Conservation (phyloP, 2,797 vertebrate genomes). For the Bovichtus diacanthus region DNA sequence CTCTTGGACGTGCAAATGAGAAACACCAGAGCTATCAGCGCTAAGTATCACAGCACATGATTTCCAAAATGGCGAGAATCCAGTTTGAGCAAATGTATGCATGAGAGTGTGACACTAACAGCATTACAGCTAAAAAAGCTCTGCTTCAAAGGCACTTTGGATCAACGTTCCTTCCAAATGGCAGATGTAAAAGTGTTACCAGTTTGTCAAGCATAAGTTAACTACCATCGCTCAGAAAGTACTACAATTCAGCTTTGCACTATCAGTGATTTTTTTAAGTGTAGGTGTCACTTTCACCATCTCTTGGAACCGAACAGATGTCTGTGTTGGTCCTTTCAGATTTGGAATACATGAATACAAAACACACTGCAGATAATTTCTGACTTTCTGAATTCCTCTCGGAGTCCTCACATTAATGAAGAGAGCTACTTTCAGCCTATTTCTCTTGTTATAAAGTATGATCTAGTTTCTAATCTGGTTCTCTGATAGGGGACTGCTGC, state of each 20-base stretch:
- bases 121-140: slow-evolving; percentile 15
- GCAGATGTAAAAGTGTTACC: slow-evolving; percentile 42
- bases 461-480: slow-evolving; percentile 78
- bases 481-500: slow-evolving; percentile 36
- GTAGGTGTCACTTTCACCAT: slow-evolving; percentile 39
- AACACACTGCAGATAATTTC: slow-evolving; percentile 9
- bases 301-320: slow-evolving; percentile 38
- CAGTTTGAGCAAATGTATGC: slow-evolving; percentile 48
- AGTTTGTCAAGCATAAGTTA: slow-evolving; percentile 49
- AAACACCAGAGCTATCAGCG: neutral
- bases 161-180: slow-evolving; percentile 15
- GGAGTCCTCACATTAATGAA: slow-evolving; percentile 32
- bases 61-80: slow-evolving; percentile 22
- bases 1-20: neutral
- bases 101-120: slow-evolving; percentile 40
- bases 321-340: slow-evolving; percentile 33
- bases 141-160: slow-evolving; percentile 41
- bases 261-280: slow-evolving; percentile 32
- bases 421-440: slow-evolving; percentile 33
- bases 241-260: slow-evolving; percentile 31
- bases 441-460: slow-evolving; percentile 53
- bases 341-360: slow-evolving; percentile 53
- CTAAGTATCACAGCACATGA: neutral
- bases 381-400: slow-evolving; percentile 14
- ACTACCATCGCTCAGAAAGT: slow-evolving; percentile 27